Evolutionary conservation across 1,140 invertebrate species (phyloP).

Genomic region (Aphis gossypii): DNA sequence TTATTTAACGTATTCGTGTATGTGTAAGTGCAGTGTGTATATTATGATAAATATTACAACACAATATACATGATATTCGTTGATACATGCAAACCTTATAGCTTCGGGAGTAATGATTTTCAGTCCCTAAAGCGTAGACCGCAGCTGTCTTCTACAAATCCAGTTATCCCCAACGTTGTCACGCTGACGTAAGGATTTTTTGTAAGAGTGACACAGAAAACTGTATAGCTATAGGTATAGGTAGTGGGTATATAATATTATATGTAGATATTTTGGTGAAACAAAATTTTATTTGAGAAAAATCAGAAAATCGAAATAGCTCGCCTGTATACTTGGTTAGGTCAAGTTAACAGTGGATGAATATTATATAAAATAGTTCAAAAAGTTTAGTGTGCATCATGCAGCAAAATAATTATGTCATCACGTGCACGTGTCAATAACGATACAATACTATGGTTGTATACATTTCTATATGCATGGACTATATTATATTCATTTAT

Average conservation of each 20-base stretch:
- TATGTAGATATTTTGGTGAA: too few species aligned
- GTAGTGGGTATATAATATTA: too few species aligned
- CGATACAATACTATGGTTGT: background rate
- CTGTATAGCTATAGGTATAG: too few species aligned
- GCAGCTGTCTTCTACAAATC: background rate
- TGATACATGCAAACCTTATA: background rate
- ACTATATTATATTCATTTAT: background rate
- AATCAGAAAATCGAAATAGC: too few species aligned
- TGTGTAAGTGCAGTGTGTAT: too few species aligned
- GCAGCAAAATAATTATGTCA: background rate
- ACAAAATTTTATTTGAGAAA: too few species aligned
- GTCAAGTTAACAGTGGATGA: too few species aligned
- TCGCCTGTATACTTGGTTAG: too few species aligned
- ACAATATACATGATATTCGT: background rate
- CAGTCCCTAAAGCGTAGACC: background rate
- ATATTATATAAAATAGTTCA: background rate
- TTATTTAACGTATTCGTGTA: background rate
- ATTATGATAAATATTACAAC: too few species aligned
- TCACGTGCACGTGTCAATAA: background rate
- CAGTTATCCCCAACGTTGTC: background rate
- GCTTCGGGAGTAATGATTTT: background rate
- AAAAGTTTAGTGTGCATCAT: too few species aligned
- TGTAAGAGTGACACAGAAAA: background rate
- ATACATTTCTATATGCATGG: background rate
- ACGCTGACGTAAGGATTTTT: background rate